phyloP scores from a whole-genome alignment of 1,140 invertebrate species.

The Acromyrmex heyeri region DNA sequence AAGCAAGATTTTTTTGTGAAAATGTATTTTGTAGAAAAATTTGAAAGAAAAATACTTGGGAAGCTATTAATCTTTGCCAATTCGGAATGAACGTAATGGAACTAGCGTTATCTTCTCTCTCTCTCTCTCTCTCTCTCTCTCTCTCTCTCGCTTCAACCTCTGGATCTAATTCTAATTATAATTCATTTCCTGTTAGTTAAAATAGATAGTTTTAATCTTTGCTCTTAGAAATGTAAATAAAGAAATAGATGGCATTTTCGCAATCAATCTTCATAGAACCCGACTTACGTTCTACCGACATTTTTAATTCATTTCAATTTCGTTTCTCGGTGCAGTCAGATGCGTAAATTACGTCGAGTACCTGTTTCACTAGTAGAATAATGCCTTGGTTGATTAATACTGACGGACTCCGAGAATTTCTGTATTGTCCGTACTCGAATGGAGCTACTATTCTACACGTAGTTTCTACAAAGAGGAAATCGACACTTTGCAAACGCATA shows the following conservation, averaged over 20 bases:
- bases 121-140: background rate
- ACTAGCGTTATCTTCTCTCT: background rate
- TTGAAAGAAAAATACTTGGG: background rate
- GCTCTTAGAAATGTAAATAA: background rate
- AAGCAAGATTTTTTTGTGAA: background rate
- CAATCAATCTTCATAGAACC: background rate
- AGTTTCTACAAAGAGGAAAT: slow-evolving; percentile 69
- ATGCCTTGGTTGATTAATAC: slow-evolving; percentile 61
- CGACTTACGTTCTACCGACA: background rate
- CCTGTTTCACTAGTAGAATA: slow-evolving; percentile 31
- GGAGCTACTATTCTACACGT: slow-evolving; percentile 11
- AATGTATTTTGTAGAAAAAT: background rate
- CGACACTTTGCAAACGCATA: slow-evolving; percentile 38
- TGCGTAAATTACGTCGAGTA: slow-evolving; percentile 47
- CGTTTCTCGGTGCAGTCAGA: background rate
- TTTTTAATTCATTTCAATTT: slow-evolving; percentile 49
- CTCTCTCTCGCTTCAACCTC: background rate
- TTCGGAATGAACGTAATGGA: background rate
- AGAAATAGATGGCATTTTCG: background rate
- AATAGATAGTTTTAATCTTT: background rate
- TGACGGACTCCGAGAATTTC: slow-evolving; percentile 58
- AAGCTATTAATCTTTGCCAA: background rate
- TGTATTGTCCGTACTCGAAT: slow-evolving; percentile 42
- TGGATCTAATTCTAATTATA: background rate
- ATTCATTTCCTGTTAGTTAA: background rate